phyloP scores from a whole-genome alignment of 2,797 vertebrate species.

The Dipus sagitta region DNA sequence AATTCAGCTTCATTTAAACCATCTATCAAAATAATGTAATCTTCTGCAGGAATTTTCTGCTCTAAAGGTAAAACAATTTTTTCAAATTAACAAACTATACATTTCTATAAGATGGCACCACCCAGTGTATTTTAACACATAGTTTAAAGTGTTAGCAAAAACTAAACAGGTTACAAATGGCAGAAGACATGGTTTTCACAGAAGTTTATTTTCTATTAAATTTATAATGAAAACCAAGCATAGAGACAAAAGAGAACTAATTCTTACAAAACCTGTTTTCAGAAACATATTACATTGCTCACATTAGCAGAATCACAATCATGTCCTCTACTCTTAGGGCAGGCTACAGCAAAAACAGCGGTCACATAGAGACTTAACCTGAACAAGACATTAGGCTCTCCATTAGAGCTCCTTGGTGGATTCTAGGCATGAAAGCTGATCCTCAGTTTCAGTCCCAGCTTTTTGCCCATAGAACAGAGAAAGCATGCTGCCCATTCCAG shows the following conservation, averaged over 20 bases:
- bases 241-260: conserved; percentile 72
- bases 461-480: not conserved
- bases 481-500: not conserved
- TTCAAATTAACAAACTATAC: conserved; percentile 70
- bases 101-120: conserved; percentile 42
- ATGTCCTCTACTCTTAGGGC: not conserved
- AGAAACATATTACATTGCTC: conserved; percentile 59
- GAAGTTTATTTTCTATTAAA: conserved; percentile 78
- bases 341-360: not conserved
- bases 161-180: conserved; percentile 65
- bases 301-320: conserved; percentile 51
- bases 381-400: not conserved
- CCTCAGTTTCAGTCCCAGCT: not conserved
- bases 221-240: conserved; percentile 72
- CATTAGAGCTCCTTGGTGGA: not conserved
- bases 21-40: conserved; percentile 97
- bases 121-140: conserved; percentile 64
- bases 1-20: conserved; percentile 99
- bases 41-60: conserved; percentile 96
- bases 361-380: not conserved
- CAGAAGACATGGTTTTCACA: conserved; percentile 64
- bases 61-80: conserved; percentile 89
- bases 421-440: not conserved
- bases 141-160: conserved; percentile 68
- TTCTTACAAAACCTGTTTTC: conserved; percentile 64